Conservation (phyloP, 2,113 vertebrate species). For the Python bivittatus region DNA sequence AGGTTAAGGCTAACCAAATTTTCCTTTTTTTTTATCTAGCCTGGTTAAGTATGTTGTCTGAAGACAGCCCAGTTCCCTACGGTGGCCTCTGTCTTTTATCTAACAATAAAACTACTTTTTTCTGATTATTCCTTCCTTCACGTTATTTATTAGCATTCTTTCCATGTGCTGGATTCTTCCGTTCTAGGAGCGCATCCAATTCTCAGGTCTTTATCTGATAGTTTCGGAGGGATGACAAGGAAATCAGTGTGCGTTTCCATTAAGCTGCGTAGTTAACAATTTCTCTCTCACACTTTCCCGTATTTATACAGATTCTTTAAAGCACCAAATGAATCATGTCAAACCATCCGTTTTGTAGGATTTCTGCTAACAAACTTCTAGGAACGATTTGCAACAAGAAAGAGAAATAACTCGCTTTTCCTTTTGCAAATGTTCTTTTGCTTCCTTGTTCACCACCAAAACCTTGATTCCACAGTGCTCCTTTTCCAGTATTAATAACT, state of each 20-base stretch:
- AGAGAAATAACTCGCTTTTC: not conserved
- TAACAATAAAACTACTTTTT: not conserved
- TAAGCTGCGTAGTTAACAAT: no score
- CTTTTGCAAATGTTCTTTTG: no score
- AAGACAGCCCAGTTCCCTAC: no score
- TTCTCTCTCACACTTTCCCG: no score
- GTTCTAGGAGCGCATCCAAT: not conserved
- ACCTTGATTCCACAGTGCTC: no score
- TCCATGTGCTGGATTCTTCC: not conserved
- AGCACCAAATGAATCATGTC: not conserved
- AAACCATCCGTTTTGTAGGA: not conserved
- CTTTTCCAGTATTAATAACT: not conserved
- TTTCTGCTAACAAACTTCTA: not conserved
- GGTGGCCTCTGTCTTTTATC: not conserved
- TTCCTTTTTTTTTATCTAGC: no score
- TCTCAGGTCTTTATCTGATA: not conserved
- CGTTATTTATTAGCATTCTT: not conserved
- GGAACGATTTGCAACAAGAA: not conserved
- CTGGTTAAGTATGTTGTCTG: no score
- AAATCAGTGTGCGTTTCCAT: not conserved
- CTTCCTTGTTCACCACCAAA: not conserved
- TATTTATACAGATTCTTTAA: not conserved
- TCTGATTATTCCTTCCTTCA: not conserved
- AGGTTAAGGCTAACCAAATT: no score
- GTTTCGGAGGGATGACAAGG: not conserved